Evolutionary conservation across 2,797 vertebrate genomes (phyloP).

Genomic region (Cryptoblepharus egeriae): DNA sequence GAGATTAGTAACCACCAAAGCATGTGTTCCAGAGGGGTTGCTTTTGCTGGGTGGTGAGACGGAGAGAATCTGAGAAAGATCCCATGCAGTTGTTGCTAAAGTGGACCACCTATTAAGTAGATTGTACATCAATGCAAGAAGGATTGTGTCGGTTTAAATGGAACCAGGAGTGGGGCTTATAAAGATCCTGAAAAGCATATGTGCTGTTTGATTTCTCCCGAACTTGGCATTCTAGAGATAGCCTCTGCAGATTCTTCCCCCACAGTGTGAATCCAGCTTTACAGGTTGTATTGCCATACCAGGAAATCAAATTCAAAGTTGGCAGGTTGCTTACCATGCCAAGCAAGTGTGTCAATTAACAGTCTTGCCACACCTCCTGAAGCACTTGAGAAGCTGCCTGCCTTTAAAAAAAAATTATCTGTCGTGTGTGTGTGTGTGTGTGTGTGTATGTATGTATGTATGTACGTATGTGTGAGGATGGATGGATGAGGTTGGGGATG

Average conservation of each 20-base stretch:
- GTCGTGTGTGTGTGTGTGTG: too few species aligned
- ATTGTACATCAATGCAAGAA: not conserved
- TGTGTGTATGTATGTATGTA: too few species aligned
- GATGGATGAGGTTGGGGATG: too few species aligned
- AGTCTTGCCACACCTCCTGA: not conserved
- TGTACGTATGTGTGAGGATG: too few species aligned
- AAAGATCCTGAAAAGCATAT: not conserved
- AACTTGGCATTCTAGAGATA: not conserved
- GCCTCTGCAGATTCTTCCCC: not conserved
- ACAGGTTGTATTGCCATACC: not conserved
- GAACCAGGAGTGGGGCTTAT: too few species aligned
- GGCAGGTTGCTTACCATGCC: not conserved
- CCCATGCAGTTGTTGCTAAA: not conserved
- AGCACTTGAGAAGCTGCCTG: not conserved
- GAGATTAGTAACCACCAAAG: constrained; percentile 47
- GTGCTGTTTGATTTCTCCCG: not conserved
- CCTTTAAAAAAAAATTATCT: not conserved
- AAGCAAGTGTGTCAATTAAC: not conserved
- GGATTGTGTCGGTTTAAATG: not conserved
- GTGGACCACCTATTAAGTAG: not conserved
- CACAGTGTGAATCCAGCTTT: not conserved
- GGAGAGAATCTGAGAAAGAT: not conserved
- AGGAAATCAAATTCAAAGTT: not conserved
- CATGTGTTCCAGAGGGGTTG: constrained; percentile 14
- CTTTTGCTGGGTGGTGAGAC: constrained; percentile 36